Evolutionary conservation across 2,113 vertebrate genomes (phyloP), one percentile per base, ranked within the genome.

Genomic region (Ibidorhyncha struthersii): DNA sequence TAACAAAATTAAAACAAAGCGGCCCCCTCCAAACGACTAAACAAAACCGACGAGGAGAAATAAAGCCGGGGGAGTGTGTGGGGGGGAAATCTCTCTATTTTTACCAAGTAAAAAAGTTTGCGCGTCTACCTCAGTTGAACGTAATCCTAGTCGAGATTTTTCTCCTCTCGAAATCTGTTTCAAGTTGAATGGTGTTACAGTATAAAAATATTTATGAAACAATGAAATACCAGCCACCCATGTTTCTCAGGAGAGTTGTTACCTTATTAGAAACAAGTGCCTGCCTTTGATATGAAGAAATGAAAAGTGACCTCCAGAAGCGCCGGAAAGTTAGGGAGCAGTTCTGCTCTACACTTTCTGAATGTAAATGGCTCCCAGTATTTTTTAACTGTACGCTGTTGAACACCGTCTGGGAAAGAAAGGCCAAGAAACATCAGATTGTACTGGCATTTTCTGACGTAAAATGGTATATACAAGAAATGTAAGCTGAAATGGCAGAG

Each of bases 141-240:
- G 5, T 74, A 92, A 83, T 71, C 27, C 92, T 92, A 20, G 95
- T 65, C 52, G 19, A 67, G 90, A 85, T 96, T 98, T 95, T 82
- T 73, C 62, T 95, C 71, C 61, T 92, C 86, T 71, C 76, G 73
- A 78, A 97, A 94, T 97, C 97, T 97, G 96, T 93, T 98, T 97
- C 82, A 97, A 95, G 94, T 97, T 96, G 97, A 96, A 91, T 61
- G 94, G 96, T 97, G 97, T 98, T 97, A 97, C 93, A 86, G 82
- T 96, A 78, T 98, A 98, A 98, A 98, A 98, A 97, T 98, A 98
- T 98, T 98, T 98, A 97, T 97, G 97, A 98, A 98, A 98, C 97
- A 98, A 97, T 98, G 98, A 98, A 98, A 98, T 96, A 91, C 87
- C 97, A 98, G 98, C 94, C 97, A 98, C 97, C 95, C 97, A 91